phyloP scores from a whole-genome alignment of 2,113 vertebrate species.

The Ceuthmochares aereus region DNA sequence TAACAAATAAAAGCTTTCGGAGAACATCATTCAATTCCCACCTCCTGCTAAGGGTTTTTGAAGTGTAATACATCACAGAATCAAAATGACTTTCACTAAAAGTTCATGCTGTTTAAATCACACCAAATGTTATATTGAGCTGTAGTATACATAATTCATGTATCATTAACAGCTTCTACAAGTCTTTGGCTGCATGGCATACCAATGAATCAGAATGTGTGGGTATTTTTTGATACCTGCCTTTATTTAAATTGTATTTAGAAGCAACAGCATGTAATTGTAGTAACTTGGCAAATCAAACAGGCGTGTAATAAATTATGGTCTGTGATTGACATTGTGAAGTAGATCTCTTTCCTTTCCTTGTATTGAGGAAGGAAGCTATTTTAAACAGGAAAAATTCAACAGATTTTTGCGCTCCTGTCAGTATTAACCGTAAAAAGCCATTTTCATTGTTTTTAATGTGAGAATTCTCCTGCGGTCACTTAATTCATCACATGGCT shows the following conservation, averaged over 20 bases:
- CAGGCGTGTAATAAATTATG: conserved; percentile 17
- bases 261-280: conserved; percentile 51
- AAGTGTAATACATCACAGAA: conserved; percentile 71
- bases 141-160: conserved; percentile 80
- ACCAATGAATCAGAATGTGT: conserved; percentile 65
- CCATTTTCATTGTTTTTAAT: background rate
- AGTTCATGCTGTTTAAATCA: conserved; percentile 78
- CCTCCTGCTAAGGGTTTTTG: conserved; percentile 55
- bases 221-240: conserved; percentile 30
- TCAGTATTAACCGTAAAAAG: background rate
- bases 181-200: conserved; percentile 61
- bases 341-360: background rate
- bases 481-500: background rate
- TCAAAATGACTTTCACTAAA: conserved; percentile 76
- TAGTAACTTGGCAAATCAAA: conserved; percentile 46
- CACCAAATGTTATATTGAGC: conserved; percentile 77
- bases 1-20: conserved; percentile 54
- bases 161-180: conserved; percentile 74
- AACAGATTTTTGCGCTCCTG: background rate
- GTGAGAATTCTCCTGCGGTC: background rate
- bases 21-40: conserved; percentile 43
- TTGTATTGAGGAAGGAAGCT: background rate
- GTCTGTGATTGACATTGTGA: conserved; percentile 22
- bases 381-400: background rate
- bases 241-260: conserved; percentile 54